Percentiles rank a stretch among this genome's conserved stretches.
phyloP scores from a whole-genome alignment of 2,113 vertebrate species.

The Apeltes quadracus region DNA sequence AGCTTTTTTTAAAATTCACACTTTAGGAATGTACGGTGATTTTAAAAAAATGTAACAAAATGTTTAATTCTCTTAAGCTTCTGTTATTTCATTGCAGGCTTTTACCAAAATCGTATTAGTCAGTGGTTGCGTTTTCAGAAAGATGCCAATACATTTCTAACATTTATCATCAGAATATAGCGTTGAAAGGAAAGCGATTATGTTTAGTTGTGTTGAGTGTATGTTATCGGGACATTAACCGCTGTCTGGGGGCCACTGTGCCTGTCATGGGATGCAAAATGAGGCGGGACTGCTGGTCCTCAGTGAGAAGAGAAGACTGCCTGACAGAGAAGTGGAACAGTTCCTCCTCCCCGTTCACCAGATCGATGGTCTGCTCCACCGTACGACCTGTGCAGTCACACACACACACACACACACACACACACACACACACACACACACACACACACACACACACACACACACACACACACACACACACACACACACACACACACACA shows the following conservation, averaged over 20 bases:
- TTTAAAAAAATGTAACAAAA: neutral
- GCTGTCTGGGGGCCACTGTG: slow-evolving; percentile 80
- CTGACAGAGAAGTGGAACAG: slow-evolving; percentile 81
- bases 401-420: no score
- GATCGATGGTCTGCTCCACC: slow-evolving; percentile 67
- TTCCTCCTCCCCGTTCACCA: slow-evolving; percentile 86
- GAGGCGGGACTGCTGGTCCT: slow-evolving; percentile 77
- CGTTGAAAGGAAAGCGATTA: slow-evolving; percentile 11
- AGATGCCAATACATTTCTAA: neutral
- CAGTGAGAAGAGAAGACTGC: slow-evolving; percentile 81
- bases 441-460: no score
- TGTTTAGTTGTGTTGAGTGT: neutral
- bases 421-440: no score
- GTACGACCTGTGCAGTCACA: slow-evolving; percentile 72
- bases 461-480: no score
- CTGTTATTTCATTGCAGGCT: neutral
- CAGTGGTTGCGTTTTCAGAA: neutral
- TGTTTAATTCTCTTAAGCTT: neutral
- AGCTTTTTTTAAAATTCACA: no score
- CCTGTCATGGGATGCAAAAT: slow-evolving; percentile 82
- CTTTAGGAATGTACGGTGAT: no score
- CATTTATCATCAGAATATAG: neutral
- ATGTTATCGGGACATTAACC: slow-evolving; percentile 67
- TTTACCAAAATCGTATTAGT: neutral
- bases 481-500: no score